Conservation (phyloP, 2,113 vertebrate genomes). For the Centrocercus urophasianus region DNA sequence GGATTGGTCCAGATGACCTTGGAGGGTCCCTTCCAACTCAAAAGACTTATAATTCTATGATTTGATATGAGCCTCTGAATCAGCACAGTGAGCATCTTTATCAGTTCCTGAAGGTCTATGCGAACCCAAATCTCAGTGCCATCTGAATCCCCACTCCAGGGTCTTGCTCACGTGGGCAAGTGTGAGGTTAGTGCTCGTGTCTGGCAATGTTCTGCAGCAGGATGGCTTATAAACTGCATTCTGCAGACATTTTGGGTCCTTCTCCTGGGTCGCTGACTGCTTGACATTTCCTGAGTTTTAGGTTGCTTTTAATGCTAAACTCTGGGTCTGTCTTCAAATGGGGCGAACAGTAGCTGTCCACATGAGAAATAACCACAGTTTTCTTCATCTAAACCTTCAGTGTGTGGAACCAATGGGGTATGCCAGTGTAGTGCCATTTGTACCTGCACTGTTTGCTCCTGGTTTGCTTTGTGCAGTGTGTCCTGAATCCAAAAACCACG, state of each 20-base stretch:
- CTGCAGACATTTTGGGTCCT: neutral
- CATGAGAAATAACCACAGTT: neutral
- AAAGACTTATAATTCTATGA: no score
- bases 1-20: no score
- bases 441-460: neutral
- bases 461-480: neutral
- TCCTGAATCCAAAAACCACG: neutral
- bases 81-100: neutral
- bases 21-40: no score
- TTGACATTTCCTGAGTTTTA: rapidly evolving
- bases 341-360: neutral
- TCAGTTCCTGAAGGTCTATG: neutral
- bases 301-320: neutral
- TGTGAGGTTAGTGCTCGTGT: neutral
- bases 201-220: neutral
- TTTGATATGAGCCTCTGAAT: neutral
- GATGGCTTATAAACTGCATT: neutral
- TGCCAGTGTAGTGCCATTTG: neutral
- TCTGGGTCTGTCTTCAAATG: rapidly evolving
- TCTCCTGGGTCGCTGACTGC: neutral
- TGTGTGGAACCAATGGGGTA: neutral
- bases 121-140: neutral
- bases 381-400: neutral
- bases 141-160: neutral
- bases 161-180: neutral